phyloP scores from a whole-genome alignment of 2,797 vertebrate species.

The Falco berigora region DNA sequence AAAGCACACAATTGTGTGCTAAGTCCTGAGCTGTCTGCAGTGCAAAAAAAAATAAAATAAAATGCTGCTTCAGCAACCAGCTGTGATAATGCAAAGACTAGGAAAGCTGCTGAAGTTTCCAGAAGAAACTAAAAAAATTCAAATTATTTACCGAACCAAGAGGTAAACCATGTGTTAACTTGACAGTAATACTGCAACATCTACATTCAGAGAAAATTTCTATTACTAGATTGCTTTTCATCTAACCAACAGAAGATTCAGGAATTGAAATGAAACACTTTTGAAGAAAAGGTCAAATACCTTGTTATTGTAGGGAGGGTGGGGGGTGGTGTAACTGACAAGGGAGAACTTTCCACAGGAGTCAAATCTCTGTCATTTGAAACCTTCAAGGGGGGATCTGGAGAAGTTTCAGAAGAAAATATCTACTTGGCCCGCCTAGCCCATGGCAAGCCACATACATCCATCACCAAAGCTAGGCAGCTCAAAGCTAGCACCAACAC shows the following conservation, averaged over 20 bases:
- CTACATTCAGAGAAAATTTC: neutral
- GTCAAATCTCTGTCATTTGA: neutral
- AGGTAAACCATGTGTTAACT: neutral
- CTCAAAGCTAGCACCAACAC: neutral
- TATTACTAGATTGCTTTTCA: neutral
- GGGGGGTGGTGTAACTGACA: neutral
- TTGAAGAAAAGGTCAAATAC: neutral
- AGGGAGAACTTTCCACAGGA: neutral
- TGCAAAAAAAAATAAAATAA: neutral
- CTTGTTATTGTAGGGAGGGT: neutral
- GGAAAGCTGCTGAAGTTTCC: neutral
- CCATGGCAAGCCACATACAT: fast-evolving
- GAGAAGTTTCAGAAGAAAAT: neutral
- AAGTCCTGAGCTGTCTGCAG: neutral
- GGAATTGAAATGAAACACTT: neutral
- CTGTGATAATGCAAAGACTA: neutral
- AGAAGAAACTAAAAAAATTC: neutral
- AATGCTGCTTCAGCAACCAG: neutral
- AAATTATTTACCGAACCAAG: neutral
- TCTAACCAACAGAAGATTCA: neutral
- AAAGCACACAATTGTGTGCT: neutral
- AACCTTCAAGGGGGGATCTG: neutral
- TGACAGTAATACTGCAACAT: neutral
- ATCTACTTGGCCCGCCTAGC: neutral
- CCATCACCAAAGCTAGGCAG: neutral